Conservation (phyloP, 92 coral and sea anemone genomes). For the Anthopleura xanthogrammica region DNA sequence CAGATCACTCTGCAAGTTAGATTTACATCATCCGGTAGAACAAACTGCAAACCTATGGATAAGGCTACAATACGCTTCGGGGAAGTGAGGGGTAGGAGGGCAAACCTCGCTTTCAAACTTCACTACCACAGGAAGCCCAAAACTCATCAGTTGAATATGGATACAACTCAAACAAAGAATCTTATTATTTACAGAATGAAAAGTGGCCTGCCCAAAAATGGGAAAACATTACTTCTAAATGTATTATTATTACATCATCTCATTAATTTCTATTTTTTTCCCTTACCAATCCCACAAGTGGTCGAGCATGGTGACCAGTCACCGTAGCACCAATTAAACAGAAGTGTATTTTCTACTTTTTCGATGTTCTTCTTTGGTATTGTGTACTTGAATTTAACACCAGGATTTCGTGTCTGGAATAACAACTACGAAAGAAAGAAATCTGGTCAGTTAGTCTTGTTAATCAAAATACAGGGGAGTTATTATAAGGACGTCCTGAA, state of each 20-base stretch:
- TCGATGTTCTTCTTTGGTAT: slow-evolving; percentile 62
- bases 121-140: too few relatives aligned
- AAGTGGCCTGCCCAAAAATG: too few relatives aligned
- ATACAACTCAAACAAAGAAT: not conserved
- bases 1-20: too few relatives aligned
- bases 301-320: slow-evolving; percentile 82
- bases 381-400: slow-evolving; percentile 81
- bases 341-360: slow-evolving; percentile 32
- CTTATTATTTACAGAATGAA: too few relatives aligned
- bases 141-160: not conserved
- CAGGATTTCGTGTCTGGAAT: slow-evolving; percentile 92
- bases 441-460: not conserved
- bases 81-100: too few relatives aligned
- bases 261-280: not conserved
- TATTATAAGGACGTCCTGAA: not conserved
- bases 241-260: too few relatives aligned
- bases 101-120: too few relatives aligned
- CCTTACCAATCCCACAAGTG: slow-evolving; percentile 85
- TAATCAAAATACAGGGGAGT: too few relatives aligned
- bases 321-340: slow-evolving; percentile 78
- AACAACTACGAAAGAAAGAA: slow-evolving; percentile 49
- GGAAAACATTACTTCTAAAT: too few relatives aligned
- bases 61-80: too few relatives aligned
- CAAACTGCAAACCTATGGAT: too few relatives aligned
- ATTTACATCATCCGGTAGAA: too few relatives aligned